Base-by-base conservation (phyloP, 2,113 vertebrate species). In the Ptychochromis oligacanthus region DNA sequence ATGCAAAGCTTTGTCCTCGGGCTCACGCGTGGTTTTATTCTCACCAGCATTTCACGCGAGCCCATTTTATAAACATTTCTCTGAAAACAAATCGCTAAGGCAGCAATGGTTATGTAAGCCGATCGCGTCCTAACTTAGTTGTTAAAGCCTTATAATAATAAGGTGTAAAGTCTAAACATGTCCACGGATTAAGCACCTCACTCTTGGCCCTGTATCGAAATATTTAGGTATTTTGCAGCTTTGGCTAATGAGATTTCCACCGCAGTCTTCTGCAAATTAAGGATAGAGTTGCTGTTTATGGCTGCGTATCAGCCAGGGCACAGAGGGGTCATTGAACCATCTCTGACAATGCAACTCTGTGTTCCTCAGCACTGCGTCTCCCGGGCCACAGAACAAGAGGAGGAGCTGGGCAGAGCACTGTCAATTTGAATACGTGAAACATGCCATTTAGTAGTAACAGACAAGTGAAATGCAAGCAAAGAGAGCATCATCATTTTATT, bases 261-360 rank as follows among this genome's bases (percentile, higher is more conserved):
- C 13, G 15, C 52, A 67, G 11, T 85, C 31, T 58, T 28, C 4
- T 40, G 77, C 62, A 80, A 90, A 90, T 89, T 58, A 82, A 87
- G 78, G 86, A 81, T 81, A 88, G 81, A 26, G 49, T 80, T n/a
- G 80, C 52, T 72, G 82, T 87, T 81, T 75, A 80, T 79, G 76
- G 58, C 59, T 79, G 62, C 77, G 83, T 79, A 58, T 83, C 83
- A 80, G 80, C 34, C 81, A 52, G 55, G 78, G 77, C 74, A 93
- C 76, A 95, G 89, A 92, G 75, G 89, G 83, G 78, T 90, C 91
- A 92, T 94, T 95, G 92, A 94, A 91, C 87, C 57, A 43, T n/a
- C 80, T 65, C 28, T 79, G 80, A 95, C 94, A 95, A 94, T 92
- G 77, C 81, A 55, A 43, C 75, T 76, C 93, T 92, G 84, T 95